phyloP scores from a whole-genome alignment of 2,113 vertebrate genomes.

The Calidris pugnax region DNA sequence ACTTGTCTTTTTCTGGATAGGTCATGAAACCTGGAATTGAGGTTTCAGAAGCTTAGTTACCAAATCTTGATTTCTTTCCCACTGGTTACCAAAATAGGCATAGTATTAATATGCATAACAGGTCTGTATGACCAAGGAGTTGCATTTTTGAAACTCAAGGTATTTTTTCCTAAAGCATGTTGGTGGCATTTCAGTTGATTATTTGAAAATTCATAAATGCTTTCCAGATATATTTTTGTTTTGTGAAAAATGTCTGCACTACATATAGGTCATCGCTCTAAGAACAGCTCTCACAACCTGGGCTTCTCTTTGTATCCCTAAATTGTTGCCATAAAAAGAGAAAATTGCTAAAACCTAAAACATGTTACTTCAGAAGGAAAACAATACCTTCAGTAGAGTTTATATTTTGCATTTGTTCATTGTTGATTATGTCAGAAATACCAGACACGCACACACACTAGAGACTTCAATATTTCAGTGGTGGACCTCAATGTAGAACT shows the following conservation, averaged over 20 bases:
- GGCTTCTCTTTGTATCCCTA: background rate
- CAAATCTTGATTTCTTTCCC: background rate
- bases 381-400: background rate
- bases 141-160: background rate
- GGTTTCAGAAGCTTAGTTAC: background rate
- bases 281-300: background rate
- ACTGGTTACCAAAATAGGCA: background rate
- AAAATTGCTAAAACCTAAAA: background rate
- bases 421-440: background rate
- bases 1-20: background rate
- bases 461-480: background rate
- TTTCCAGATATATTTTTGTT: background rate
- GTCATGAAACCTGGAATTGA: background rate
- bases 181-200: background rate
- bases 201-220: background rate
- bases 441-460: background rate
- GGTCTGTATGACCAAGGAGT: background rate
- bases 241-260: background rate
- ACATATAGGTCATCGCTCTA: background rate
- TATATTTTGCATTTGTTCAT: background rate
- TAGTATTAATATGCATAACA: accelerated
- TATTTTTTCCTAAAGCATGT: background rate
- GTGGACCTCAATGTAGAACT: background rate
- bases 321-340: background rate
- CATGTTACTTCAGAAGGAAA: background rate